Conservation (phyloP, 2,888 invertebrate species). For the Xiphydria camelus region DNA sequence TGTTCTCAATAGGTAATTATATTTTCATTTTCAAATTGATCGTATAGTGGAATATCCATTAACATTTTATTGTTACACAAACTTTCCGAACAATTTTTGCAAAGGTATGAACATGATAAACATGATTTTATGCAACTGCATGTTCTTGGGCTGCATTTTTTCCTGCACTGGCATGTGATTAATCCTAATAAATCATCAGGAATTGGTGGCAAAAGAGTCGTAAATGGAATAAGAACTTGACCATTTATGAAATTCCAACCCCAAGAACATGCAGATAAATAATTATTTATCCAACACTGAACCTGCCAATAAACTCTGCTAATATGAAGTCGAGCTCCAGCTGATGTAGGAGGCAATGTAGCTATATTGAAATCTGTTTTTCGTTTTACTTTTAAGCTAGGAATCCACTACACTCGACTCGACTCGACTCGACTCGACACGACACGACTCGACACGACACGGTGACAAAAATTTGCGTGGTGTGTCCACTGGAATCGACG, state of each 20-base stretch:
- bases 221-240: neutral
- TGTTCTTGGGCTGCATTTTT: neutral
- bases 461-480: too few species aligned
- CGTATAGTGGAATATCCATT: too few species aligned
- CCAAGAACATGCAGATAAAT: neutral
- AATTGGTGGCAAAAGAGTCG: slow-evolving; percentile 4
- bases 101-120: neutral
- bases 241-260: neutral
- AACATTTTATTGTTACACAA: too few species aligned
- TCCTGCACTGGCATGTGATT: neutral
- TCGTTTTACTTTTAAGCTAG: too few species aligned
- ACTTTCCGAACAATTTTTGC: too few species aligned
- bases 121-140: neutral
- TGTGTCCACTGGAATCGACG: too few species aligned
- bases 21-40: too few species aligned
- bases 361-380: slow-evolving; percentile 8
- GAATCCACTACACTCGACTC: too few species aligned
- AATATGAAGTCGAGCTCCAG: slow-evolving; percentile 1
- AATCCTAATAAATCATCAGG: slow-evolving; percentile 4
- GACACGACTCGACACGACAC: too few species aligned
- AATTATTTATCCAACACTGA: neutral
- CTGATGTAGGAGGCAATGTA: slow-evolving; percentile 1
- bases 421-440: too few species aligned
- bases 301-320: slow-evolving; percentile 2
- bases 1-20: too few species aligned